Percentiles rank a stretch among this genome's conserved stretches.
These are phyloP conservation scores for Columba livia DNA, from an alignment of 2,113 vertebrate genomes.

Conservation along the genomic window DNA sequence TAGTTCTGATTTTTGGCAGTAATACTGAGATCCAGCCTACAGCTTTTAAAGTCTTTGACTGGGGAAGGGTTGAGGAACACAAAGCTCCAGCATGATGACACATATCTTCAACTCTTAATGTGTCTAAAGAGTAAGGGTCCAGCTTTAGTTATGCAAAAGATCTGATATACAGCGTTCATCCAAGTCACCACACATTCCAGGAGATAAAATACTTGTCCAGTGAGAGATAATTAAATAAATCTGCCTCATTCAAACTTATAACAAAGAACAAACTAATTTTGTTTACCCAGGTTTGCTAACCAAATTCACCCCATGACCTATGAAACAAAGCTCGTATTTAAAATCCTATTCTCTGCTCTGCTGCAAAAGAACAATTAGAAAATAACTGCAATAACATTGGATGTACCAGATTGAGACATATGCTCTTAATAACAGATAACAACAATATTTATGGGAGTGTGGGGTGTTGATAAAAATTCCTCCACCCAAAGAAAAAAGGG, in stretches of 20 bases:
- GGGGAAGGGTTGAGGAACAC: not conserved
- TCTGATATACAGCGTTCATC: not conserved
- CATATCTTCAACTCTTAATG: not conserved
- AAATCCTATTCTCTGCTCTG: not conserved
- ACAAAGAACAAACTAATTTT: not conserved
- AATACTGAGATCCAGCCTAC: not conserved
- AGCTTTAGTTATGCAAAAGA: not conserved
- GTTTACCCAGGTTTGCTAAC: not conserved
- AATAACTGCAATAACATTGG: not conserved
- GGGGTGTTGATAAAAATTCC: slow-evolving; percentile 24
- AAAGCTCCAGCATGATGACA: not conserved
- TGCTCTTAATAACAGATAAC: slow-evolving; percentile 43
- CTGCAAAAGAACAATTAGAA: slow-evolving; percentile 38
- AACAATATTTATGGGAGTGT: slow-evolving; percentile 14
- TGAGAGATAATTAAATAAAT: not conserved
- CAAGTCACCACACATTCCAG: not conserved
- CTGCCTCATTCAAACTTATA: not conserved
- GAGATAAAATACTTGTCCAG: not conserved
- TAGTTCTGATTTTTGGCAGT: not conserved
- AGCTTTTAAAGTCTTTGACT: not conserved
- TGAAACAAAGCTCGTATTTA: not conserved
- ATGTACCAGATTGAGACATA: slow-evolving; percentile 12
- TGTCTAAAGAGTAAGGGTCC: not conserved
- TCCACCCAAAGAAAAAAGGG: not conserved
- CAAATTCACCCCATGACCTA: not conserved